Percentiles rank a stretch among this genome's conserved stretches.
These are phyloP conservation scores for Pangasius mekongensis DNA, from an alignment of 2,797 vertebrate genomes.

Conservation along the genomic window DNA sequence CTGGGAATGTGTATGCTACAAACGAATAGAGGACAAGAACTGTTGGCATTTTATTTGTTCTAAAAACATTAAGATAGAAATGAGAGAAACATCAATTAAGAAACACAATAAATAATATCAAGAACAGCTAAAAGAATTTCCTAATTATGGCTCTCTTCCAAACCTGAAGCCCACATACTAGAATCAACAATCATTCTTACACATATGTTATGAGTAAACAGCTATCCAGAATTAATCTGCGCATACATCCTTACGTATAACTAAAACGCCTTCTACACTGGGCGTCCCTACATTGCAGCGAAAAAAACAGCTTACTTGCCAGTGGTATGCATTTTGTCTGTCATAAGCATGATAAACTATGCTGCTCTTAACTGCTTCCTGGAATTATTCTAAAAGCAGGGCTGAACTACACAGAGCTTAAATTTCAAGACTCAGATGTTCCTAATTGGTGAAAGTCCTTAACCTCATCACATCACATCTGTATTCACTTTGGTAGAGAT, in stretches of 20 bases:
- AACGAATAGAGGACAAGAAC: neutral
- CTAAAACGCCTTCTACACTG: neutral
- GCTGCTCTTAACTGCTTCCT: neutral
- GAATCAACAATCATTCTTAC: neutral
- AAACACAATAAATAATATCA: neutral
- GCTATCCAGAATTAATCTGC: neutral
- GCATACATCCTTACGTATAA: constrained; percentile 1
- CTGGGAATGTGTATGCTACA: neutral
- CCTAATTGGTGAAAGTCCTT: neutral
- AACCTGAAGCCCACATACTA: neutral
- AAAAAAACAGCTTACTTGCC: neutral
- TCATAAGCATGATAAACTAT: neutral
- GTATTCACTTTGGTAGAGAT: neutral
- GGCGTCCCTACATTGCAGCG: neutral
- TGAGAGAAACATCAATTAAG: neutral
- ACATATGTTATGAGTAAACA: neutral
- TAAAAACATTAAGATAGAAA: neutral
- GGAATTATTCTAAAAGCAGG: neutral
- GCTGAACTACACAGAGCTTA: neutral
- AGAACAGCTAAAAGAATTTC: neutral
- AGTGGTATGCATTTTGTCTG: neutral
- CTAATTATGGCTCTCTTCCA: neutral
- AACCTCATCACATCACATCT: constrained; percentile 1
- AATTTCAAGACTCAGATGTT: neutral
- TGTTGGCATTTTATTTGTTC: neutral